These are phyloP conservation scores for Phainopepla nitens DNA, from an alignment of 2,113 vertebrate genomes.

Conservation along the genomic window DNA sequence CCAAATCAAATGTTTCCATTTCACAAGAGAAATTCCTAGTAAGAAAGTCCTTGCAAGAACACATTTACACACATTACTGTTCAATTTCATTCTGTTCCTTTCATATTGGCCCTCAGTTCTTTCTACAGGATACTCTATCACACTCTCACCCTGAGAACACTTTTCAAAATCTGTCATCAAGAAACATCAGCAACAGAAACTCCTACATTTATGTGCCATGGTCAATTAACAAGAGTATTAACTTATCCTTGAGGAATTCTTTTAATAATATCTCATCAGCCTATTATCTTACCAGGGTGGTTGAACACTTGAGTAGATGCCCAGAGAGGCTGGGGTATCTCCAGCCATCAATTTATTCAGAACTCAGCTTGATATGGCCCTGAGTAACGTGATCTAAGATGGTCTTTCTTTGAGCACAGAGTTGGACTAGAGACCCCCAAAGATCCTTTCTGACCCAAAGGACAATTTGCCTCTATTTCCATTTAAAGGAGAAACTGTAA, in stretches of 20 bases:
- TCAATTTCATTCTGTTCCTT: not conserved
- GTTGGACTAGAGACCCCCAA: not conserved
- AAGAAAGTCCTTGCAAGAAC: not conserved
- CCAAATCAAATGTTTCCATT: not conserved
- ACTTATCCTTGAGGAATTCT: not conserved
- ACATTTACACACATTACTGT: fast-evolving
- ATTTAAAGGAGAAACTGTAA: not conserved
- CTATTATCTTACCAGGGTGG: not conserved
- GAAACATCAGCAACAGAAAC: not conserved
- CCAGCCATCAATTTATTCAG: not conserved
- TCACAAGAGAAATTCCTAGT: not conserved
- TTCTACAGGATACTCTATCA: not conserved
- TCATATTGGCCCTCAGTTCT: not conserved
- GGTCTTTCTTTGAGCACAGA: not conserved
- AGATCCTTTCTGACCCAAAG: not conserved
- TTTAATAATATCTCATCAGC: not conserved
- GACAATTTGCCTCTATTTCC: not conserved
- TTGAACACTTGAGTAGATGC: not conserved
- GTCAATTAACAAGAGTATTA: not conserved
- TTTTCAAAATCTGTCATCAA: not conserved
- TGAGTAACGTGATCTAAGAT: not conserved
- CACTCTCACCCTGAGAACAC: not conserved
- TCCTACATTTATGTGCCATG: not conserved
- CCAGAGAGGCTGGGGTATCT: not conserved
- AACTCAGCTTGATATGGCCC: not conserved